Percentiles rank a stretch among this genome's conserved stretches.
Evolutionary conservation across 2,888 invertebrate genomes (phyloP).

Genomic region (Acheta domesticus): DNA sequence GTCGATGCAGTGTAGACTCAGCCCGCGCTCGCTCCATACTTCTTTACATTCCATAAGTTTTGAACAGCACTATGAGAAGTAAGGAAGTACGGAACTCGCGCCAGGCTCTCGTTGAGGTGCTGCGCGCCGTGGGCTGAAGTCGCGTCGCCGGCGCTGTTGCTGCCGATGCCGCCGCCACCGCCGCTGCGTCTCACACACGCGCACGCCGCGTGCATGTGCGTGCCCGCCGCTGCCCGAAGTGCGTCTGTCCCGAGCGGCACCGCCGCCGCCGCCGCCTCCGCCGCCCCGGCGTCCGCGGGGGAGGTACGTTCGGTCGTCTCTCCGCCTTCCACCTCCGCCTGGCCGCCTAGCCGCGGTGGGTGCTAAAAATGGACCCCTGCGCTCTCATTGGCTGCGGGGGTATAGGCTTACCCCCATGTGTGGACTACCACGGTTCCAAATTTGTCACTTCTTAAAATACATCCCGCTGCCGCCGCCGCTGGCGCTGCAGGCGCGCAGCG

Average conservation of each 20-base stretch:
- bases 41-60: conserved; percentile 95
- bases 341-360: conserved; percentile 28
- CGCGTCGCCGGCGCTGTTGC: conserved; percentile 4
- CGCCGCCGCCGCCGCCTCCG: background rate
- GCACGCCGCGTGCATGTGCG: background rate
- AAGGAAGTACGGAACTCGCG: conserved; percentile 91
- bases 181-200: background rate
- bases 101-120: conserved; percentile 48
- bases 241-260: conserved; percentile 24
- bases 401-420: conserved; percentile 41
- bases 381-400: conserved; percentile 29
- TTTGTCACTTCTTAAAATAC: conserved; percentile 80
- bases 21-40: conserved; percentile 70
- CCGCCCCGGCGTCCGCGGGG: conserved; percentile 7
- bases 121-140: conserved; percentile 24
- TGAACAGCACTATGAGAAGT: conserved; percentile 84
- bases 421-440: conserved; percentile 58
- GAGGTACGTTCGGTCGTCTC: conserved; percentile 3
- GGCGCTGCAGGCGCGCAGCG: background rate
- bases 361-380: conserved; percentile 38
- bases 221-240: conserved; percentile 18
- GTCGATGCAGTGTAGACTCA: conserved; percentile 18
- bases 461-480: conserved; percentile 36
- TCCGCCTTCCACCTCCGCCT: background rate
- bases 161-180: background rate